Evolutionary conservation across 35 echinoderm and acorn worm species (phyloP).

Genomic region (Lytechinus variegatus): DNA sequence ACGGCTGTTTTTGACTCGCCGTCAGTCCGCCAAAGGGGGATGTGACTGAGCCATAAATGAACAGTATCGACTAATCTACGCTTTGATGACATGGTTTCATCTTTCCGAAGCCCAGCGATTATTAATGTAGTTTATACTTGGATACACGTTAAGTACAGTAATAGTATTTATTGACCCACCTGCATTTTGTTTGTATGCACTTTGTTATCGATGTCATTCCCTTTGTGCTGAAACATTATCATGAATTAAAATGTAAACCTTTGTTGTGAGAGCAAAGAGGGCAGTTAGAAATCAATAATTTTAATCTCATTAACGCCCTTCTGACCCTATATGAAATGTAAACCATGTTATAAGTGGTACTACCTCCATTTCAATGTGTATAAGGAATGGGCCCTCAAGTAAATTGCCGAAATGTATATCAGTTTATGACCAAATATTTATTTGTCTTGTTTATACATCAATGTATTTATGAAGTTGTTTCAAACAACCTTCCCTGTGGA

Average conservation of each 20-base stretch:
- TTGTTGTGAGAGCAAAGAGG: not conserved
- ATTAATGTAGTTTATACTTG: not conserved
- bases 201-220: no score
- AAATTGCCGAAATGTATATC: not conserved
- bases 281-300: not conserved
- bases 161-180: not conserved
- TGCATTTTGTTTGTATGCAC: not conserved
- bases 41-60: no score
- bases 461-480: constrained; percentile 45
- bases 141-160: not conserved
- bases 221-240: no score
- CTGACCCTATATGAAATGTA: not conserved
- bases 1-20: no score
- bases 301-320: not conserved
- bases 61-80: not conserved
- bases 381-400: not conserved
- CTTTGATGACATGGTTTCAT: not conserved
- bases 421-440: not conserved
- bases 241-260: not conserved
- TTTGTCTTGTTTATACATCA: not conserved
- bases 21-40: no score
- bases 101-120: not conserved
- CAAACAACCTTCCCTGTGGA: constrained; percentile 41
- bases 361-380: not conserved
- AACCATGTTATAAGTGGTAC: not conserved